Percentiles rank a stretch among this genome's conserved stretches.
Evolutionary conservation across 2,888 invertebrate species (phyloP).

Genomic region (Habrosyne pyritoides): DNA sequence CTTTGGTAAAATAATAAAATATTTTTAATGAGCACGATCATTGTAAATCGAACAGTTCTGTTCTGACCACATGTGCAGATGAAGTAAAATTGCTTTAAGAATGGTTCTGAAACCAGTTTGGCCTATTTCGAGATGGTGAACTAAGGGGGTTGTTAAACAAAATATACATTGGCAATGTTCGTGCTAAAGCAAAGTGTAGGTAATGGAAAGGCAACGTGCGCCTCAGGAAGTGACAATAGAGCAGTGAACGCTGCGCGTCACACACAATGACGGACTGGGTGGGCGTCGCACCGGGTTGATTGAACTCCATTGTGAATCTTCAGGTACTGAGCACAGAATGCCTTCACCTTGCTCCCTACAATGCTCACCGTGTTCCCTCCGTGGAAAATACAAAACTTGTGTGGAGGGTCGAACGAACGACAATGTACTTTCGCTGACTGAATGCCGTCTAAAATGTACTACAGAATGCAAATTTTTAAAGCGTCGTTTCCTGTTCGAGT

Average conservation of each 20-base stretch:
- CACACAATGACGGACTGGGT: conserved; percentile 72
- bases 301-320: conserved; percentile 75
- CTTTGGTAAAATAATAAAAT: no score
- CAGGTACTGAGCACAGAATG: conserved; percentile 60
- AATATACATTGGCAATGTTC: conserved; percentile 3
- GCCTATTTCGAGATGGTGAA: not conserved
- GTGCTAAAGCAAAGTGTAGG: not conserved
- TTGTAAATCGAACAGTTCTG: no score
- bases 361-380: conserved; percentile 37
- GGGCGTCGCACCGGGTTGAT: conserved; percentile 71
- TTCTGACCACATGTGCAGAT: no score
- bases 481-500: conserved; percentile 44
- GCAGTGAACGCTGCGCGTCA: conserved; percentile 57
- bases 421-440: conserved; percentile 54
- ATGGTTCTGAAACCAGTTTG: not conserved
- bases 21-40: no score
- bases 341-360: conserved; percentile 47
- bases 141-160: not conserved
- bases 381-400: conserved; percentile 48
- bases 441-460: conserved; percentile 50
- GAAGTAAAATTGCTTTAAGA: not conserved
- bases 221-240: conserved; percentile 68
- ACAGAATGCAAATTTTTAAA: conserved; percentile 54
- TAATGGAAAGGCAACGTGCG: conserved; percentile 22
- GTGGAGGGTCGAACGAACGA: conserved; percentile 38